Base-by-base conservation (phyloP, 2,888 invertebrate genomes). In the Hartigia nigra region DNA sequence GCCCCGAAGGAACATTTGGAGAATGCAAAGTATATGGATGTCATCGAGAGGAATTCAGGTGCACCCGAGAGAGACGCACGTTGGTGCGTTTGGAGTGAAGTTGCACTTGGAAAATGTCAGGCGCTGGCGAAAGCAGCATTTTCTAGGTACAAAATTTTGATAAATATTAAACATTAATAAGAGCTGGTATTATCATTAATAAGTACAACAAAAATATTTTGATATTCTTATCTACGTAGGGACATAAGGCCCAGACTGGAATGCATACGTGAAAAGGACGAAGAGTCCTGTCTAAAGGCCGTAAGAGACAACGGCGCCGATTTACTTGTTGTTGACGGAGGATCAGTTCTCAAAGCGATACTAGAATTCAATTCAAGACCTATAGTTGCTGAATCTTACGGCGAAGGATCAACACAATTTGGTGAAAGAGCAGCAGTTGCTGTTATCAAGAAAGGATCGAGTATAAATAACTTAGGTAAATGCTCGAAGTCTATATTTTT, bases 231-330 rank as follows among this genome's bases (percentile, higher is more conserved):
- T 75, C 11, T 74, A 74, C 31, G 4, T 34, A 89, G 97, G 78
- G 95, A 96, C 87, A 95, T 96, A 72, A 93, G 97, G 11, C 98
- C 98, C 0, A 94, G 95, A 83, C 93, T 98, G 75, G 95, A 96
- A 87, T 98, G 98, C 88, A 92, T 95, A 1, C 92, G 93, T 82
- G 94, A 95, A 74, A 92, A 93, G 70, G 93, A 93, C 36, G 93
- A 94, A 75, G 93, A 94, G 12, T 94, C 93, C 55, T 97, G 97
- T 88, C 92, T 96, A 87, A 93, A 93, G 82, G 93, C 93, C 75
- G 94, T 97, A 12, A 93, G 94, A 86, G 94, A 95, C 83, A 95
- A 95, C 82, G 94, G 94, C 1, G 95, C 96, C 12, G 96, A 97
- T 86, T 91, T 96, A 35, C 94, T 95, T 31, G 93, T 95, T 0